Base-by-base conservation (phyloP, 2,888 invertebrate species). In the Conus canariensis region DNA sequence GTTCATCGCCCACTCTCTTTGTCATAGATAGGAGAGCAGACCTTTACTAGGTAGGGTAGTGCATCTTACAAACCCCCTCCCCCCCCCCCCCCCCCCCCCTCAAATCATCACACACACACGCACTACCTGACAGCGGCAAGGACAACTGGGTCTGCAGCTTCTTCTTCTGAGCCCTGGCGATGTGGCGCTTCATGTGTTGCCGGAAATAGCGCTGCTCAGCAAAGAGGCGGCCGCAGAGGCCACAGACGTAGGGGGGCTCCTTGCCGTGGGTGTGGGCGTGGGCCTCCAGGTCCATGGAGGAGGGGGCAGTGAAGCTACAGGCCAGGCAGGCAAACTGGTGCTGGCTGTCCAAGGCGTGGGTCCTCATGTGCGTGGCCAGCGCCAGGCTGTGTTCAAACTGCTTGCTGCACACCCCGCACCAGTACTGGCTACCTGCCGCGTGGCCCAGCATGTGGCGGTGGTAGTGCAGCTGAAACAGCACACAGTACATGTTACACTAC, bases 221-320 rank as follows among this genome's bases (percentile, higher is more conserved):
- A 70, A 92, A 93, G 89, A 91, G 90, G 88, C 92, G 92, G 6
- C 92, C 93, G 90, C 92, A 92, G 14, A 93, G 70, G 14, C 92
- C 92, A 90, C 93, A 93, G 58, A 91, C 88, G 64, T 88, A 89
- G 16, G 92, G 92, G 22, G 90, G 90, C 16, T n/a, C 58, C 25
- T 90, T 90, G 16, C 89, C 88, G 56, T 92, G 92, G 58, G 88
- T 90, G 56, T 91, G 90, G 60, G 90, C 90, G 67, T 92, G 92
- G 45, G 90, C 91, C 67, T 90, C 86, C 83, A 92, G 83, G 67
- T 92, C 92, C n/a, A 89, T 56, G 30, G 70, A 80, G 22, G 88
- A 91, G 19, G 67, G 59, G 74, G 88, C 90, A 9, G 85, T 86
- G 10, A 56, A 74, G 16, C 85, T 88, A 85, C 92, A 92, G 25